Evolutionary conservation across 1,140 invertebrate species (phyloP).

Genomic region (Meteorus sp.): DNA sequence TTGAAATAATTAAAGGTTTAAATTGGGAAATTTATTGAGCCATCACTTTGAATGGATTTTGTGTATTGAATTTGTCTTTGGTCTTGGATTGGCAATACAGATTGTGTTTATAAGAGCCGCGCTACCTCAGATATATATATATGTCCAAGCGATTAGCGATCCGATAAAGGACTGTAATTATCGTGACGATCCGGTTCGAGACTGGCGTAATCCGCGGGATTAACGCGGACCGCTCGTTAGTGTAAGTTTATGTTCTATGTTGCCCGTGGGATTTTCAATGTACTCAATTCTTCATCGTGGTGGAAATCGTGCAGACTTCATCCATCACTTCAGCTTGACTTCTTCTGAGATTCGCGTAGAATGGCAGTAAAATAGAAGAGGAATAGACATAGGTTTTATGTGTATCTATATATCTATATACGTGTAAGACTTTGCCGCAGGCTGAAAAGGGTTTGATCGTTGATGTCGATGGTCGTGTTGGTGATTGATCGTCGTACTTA

Average conservation of each 20-base stretch:
- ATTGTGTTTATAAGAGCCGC: too few relatives aligned
- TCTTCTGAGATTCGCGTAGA: constrained; percentile 1
- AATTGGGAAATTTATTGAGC: too few relatives aligned
- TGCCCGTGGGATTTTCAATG: not conserved
- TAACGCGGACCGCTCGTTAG: constrained; percentile 26
- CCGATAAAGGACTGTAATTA: constrained; percentile 22
- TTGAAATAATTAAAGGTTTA: too few relatives aligned
- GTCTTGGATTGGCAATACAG: not conserved
- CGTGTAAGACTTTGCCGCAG: constrained; percentile 2
- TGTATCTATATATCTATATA: too few relatives aligned
- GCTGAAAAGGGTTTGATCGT: constrained; percentile 18
- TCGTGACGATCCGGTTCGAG: constrained; percentile 21
- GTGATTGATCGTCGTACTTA: constrained; percentile 22
- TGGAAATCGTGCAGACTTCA: constrained; percentile 17
- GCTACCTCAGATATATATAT: not conserved
- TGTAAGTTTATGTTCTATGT: constrained; percentile 12
- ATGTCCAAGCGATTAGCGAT: constrained; percentile 24
- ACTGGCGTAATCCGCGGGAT: constrained; percentile 20
- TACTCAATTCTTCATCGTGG: not conserved
- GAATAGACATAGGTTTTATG: not conserved
- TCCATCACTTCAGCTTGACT: constrained; percentile 27
- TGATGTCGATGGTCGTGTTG: constrained; percentile 20
- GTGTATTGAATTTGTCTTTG: not conserved
- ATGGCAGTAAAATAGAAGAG: not conserved
- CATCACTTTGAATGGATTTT: too few relatives aligned